A percentile compares a stretch with the other conserved stretches of the same genome.
phyloP scores from a whole-genome alignment of 2,113 vertebrate species.

The Mormyrus lacerda region DNA sequence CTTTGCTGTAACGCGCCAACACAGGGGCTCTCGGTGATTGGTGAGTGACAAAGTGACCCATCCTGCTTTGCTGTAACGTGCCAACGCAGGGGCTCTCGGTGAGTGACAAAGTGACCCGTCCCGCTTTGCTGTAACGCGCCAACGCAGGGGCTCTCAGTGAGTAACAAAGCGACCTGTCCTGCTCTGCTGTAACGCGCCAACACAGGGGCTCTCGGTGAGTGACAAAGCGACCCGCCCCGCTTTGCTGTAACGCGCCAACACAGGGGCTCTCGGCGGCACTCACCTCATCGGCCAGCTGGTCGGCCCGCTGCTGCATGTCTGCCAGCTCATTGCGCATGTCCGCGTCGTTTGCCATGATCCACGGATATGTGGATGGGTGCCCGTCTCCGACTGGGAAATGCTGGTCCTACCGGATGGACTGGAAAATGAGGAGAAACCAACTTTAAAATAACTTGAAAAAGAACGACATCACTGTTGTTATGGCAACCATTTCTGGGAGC shows the following conservation, averaged over 20 bases:
- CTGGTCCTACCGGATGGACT: constrained; percentile 32
- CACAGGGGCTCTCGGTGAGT: background rate
- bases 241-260: too few species aligned
- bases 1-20: background rate
- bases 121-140: too few species aligned
- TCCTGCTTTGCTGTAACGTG: background rate
- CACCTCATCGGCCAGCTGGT: constrained; percentile 93
- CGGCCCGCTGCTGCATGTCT: constrained; percentile 90
- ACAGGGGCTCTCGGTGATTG: background rate
- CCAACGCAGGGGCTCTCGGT: background rate
- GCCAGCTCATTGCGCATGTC: constrained; percentile 98
- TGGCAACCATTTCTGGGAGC: background rate
- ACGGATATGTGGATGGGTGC: constrained; percentile 43
- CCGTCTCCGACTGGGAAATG: constrained; percentile 42
- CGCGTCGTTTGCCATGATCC: constrained; percentile 84
- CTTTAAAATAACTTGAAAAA: background rate
- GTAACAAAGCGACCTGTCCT: background rate
- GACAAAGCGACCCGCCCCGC: background rate
- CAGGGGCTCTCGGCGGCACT: background rate
- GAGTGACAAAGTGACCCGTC: background rate
- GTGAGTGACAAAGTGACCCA: background rate
- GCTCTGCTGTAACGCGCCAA: too few species aligned
- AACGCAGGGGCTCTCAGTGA: background rate
- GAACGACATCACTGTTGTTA: background rate
- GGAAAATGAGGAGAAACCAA: constrained; percentile 13